Evolutionary conservation across 2,113 vertebrate species (phyloP).

Genomic region (Penelope pileata): DNA sequence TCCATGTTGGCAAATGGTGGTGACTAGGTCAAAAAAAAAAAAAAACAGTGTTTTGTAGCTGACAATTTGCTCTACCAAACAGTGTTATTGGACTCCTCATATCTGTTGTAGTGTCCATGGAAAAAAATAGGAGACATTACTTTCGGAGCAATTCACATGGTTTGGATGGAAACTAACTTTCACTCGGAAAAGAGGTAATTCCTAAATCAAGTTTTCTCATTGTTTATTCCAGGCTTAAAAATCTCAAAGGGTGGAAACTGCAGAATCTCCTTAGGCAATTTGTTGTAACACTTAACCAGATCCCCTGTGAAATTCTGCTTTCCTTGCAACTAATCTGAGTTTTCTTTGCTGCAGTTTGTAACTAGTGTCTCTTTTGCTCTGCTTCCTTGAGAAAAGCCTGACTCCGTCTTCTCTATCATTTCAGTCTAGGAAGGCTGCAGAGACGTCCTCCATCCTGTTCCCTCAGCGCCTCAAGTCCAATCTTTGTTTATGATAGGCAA

Average conservation of each 20-base stretch:
- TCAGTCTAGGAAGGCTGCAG: background rate
- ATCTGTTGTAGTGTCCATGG: too few species aligned
- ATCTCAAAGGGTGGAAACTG: background rate
- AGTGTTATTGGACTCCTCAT: too few species aligned
- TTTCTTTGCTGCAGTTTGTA: background rate
- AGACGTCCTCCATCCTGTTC: background rate
- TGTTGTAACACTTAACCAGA: background rate
- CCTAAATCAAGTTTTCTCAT: background rate
- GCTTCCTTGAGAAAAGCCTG: rapidly evolving
- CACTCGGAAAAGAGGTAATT: background rate
- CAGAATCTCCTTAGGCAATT: background rate
- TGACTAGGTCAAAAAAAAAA: too few species aligned
- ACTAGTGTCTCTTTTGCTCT: background rate
- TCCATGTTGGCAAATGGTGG: too few species aligned
- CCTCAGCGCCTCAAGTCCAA: background rate
- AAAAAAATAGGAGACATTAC: too few species aligned
- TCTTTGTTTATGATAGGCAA: background rate
- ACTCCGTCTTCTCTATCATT: background rate
- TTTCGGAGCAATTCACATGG: too few species aligned
- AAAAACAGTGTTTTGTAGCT: too few species aligned
- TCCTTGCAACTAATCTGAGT: background rate
- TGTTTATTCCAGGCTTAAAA: background rate
- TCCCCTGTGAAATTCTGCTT: background rate
- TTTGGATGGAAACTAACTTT: too few species aligned
- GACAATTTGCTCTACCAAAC: too few species aligned